Evolutionary conservation across 2,797 vertebrate genomes (phyloP).

Genomic region (Eospalax fontanierii): DNA sequence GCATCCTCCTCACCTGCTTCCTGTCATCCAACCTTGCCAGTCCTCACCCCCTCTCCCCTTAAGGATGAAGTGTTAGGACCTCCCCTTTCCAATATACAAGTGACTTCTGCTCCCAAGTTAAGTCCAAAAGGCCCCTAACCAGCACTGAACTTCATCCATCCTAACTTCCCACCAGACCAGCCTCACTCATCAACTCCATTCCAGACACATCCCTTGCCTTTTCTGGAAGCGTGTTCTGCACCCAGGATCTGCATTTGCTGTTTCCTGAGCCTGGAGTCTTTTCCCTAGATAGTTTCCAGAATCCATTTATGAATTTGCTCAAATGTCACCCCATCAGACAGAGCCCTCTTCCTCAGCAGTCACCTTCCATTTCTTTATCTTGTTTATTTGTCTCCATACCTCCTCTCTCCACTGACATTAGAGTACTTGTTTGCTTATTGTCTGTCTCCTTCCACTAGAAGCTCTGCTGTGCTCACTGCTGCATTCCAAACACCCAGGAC

Average conservation of each 20-base stretch:
- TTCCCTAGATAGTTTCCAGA: background rate
- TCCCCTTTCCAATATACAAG: background rate
- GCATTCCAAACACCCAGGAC: background rate
- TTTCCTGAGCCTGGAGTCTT: background rate
- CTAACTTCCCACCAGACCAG: background rate
- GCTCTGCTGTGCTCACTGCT: background rate
- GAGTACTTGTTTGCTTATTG: conserved; percentile 33
- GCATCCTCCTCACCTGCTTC: background rate
- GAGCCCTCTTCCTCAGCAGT: background rate
- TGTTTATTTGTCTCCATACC: conserved; percentile 3
- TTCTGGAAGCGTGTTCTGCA: accelerated
- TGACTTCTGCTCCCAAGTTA: background rate
- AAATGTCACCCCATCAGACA: conserved; percentile 24
- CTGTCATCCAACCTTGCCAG: background rate
- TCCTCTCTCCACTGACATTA: background rate
- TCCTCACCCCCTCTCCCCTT: background rate
- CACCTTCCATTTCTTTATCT: conserved; percentile 4
- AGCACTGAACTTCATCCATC: background rate
- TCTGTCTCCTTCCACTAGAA: conserved; percentile 34
- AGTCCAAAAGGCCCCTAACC: background rate
- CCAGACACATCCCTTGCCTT: background rate
- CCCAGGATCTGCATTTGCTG: background rate
- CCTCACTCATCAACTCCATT: background rate
- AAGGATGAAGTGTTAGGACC: background rate
- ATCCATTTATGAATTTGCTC: conserved; percentile 18